A percentile compares a stretch with the other conserved stretches of the same genome.
These are phyloP conservation scores for Zaprionus lachaisei DNA, from an alignment of 1,140 invertebrate species.

Conservation along the genomic window DNA sequence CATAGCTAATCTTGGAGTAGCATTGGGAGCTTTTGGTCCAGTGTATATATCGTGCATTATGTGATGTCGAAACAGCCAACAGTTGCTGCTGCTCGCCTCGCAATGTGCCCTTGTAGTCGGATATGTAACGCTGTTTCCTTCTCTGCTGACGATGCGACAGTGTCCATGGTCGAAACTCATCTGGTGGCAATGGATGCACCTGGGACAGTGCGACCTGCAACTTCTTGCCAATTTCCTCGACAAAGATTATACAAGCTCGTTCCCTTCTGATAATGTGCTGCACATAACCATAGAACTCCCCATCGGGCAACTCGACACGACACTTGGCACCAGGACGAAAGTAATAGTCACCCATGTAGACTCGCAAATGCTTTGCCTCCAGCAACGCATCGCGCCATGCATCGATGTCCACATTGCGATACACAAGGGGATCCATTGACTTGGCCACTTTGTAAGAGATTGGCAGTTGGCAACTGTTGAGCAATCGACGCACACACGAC, in stretches of 20 bases:
- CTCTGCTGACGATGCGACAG: neutral
- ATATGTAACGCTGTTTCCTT: neutral
- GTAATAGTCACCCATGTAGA: conserved; percentile 80
- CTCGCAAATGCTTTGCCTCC: conserved; percentile 83
- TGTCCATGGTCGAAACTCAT: neutral
- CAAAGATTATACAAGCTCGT: conserved; percentile 89
- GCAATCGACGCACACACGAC: conserved; percentile 61
- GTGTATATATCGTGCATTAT: neutral
- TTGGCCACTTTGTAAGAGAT: conserved; percentile 95
- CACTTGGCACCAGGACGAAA: conserved; percentile 91
- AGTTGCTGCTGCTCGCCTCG: neutral
- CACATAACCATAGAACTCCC: conserved; percentile 87
- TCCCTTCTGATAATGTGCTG: conserved; percentile 89
- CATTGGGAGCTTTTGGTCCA: neutral
- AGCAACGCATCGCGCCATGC: conserved; percentile 91
- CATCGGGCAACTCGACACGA: conserved; percentile 86
- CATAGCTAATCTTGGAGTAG: neutral
- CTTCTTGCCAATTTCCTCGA: conserved; percentile 90
- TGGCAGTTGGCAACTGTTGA: conserved; percentile 87
- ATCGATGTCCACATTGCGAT: conserved; percentile 95
- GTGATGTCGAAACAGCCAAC: neutral
- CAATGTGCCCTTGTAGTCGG: neutral
- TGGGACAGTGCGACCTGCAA: conserved; percentile 44
- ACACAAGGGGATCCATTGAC: conserved; percentile 92
- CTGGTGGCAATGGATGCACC: conserved; percentile 41